phyloP scores from a whole-genome alignment of 2,888 invertebrate species.

The Cantharis rufa region DNA sequence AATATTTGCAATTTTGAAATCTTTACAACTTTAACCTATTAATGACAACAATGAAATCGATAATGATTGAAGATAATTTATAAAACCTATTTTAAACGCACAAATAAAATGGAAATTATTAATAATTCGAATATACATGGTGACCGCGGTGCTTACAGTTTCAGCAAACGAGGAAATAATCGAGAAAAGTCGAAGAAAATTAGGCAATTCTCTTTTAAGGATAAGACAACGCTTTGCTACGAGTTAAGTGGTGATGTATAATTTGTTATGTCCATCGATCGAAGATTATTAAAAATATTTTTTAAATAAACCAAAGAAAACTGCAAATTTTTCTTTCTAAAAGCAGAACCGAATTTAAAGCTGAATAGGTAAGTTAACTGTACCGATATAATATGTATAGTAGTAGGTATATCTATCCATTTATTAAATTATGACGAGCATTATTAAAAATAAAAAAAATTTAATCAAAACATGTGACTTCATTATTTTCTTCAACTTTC shows the following conservation, averaged over 20 bases:
- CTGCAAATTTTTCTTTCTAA: too few relatives aligned
- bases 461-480: background rate
- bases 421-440: background rate
- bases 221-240: too few relatives aligned
- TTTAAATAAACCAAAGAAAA: background rate
- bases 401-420: too few relatives aligned
- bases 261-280: background rate
- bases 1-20: background rate
- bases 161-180: background rate
- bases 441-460: background rate
- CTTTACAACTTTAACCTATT: background rate
- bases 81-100: background rate
- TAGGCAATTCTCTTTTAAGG: background rate
- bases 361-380: too few relatives aligned
- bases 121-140: background rate
- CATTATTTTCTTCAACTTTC: background rate
- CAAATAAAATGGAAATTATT: background rate
- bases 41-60: background rate
- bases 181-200: background rate
- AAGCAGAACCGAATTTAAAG: too few relatives aligned
- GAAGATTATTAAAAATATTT: background rate
- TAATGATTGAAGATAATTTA: background rate
- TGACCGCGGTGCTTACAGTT: background rate
- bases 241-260: background rate
- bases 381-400: too few relatives aligned